Evolutionary conservation across 2,888 invertebrate species (phyloP).

Genomic region (Andrena flavipes): DNA sequence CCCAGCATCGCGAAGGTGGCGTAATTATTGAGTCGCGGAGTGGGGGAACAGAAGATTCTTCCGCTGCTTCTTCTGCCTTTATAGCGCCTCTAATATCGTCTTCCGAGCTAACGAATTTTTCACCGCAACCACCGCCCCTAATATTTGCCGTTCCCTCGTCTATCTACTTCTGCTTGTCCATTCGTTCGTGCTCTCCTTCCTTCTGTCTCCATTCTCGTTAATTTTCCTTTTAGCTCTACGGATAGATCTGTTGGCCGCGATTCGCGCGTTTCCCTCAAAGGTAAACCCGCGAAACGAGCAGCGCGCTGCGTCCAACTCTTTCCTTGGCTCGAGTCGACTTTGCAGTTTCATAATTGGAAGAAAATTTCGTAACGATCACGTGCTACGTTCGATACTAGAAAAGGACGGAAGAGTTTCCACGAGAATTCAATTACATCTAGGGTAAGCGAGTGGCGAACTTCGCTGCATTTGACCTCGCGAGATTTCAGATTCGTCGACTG

Average conservation of each 20-base stretch:
- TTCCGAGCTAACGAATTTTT: slow-evolving; percentile 9
- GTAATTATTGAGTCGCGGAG: slow-evolving; percentile 15
- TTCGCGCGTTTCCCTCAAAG: neutral
- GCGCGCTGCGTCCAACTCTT: neutral
- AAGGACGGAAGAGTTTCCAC: no score
- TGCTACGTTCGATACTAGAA: neutral
- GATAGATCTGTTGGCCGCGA: neutral
- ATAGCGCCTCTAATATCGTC: slow-evolving; percentile 8
- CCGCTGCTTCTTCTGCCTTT: neutral
- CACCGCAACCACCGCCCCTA: neutral
- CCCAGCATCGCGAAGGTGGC: slow-evolving; percentile 1
- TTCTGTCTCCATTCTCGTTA: neutral
- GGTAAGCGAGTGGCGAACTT: neutral
- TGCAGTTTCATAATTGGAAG: neutral
- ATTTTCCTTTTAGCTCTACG: neutral
- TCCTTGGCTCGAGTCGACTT: neutral
- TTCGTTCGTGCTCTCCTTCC: neutral
- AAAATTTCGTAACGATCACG: neutral
- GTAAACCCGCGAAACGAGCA: neutral
- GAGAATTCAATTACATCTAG: no score
- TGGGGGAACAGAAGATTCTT: neutral
- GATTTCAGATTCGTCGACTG: neutral
- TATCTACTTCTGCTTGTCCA: neutral
- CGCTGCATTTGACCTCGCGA: neutral
- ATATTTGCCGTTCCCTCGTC: neutral